Percentiles rank a stretch among this genome's conserved stretches.
These are phyloP conservation scores for Hirundo rustica DNA, from an alignment of 2,797 vertebrate genomes.

Conservation along the genomic window DNA sequence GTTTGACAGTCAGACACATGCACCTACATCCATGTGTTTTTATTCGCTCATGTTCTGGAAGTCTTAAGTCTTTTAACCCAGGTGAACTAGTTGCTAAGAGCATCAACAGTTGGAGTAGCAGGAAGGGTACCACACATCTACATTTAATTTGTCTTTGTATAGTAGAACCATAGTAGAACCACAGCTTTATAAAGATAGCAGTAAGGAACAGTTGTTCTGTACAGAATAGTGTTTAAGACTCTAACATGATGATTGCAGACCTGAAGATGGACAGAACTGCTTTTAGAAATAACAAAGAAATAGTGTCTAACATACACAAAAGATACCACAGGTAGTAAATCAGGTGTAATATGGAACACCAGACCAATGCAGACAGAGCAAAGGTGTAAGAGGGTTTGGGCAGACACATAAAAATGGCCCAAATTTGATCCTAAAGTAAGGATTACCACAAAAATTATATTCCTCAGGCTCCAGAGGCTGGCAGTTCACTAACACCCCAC, in stretches of 20 bases:
- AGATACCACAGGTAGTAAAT: neutral
- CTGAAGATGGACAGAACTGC: neutral
- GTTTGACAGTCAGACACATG: neutral
- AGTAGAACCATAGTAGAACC: neutral
- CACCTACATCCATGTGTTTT: neutral
- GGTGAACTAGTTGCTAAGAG: neutral
- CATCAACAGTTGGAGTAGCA: neutral
- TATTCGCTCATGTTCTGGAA: neutral
- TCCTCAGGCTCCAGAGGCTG: neutral
- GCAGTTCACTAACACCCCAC: neutral
- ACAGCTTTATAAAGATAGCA: neutral
- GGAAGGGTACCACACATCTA: neutral
- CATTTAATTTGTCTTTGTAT: neutral
- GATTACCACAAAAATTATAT: neutral
- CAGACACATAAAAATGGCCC: neutral
- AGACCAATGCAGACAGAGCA: neutral
- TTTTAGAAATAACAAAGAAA: neutral
- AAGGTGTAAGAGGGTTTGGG: neutral
- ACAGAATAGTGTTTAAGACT: neutral
- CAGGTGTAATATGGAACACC: neutral
- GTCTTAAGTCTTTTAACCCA: neutral
- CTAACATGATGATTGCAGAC: neutral
- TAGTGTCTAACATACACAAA: neutral
- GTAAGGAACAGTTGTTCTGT: neutral
- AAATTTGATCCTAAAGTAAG: neutral